Evolutionary conservation across 35 echinoderm and acorn worm species (phyloP).

Genomic region (Heliocidaris erythrogramma): DNA sequence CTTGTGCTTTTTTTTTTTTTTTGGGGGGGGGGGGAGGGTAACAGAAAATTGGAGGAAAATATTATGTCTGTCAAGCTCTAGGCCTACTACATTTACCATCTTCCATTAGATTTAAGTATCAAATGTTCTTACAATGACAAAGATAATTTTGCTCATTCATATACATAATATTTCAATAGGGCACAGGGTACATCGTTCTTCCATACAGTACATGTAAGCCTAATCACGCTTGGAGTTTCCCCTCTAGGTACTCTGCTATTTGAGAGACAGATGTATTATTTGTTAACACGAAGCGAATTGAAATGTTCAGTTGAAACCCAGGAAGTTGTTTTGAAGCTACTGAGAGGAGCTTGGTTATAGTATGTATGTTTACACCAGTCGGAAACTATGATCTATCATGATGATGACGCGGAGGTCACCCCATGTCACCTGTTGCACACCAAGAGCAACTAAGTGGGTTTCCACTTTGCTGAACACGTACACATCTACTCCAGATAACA

Average conservation of each 20-base stretch:
- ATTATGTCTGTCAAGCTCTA: no score
- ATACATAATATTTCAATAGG: background rate
- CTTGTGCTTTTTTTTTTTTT: no score
- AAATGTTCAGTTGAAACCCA: background rate
- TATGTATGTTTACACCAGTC: background rate
- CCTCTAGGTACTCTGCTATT: background rate
- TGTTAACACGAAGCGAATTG: background rate
- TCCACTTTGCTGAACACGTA: background rate
- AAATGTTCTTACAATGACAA: background rate
- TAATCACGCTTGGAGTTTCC: background rate
- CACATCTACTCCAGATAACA: background rate
- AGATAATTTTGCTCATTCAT: background rate
- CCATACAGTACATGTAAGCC: background rate
- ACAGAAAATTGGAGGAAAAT: no score
- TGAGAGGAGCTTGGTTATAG: background rate
- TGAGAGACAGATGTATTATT: background rate
- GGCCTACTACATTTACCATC: no score
- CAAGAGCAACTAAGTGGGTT: slow-evolving; percentile 9
- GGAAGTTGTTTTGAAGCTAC: background rate
- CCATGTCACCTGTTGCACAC: background rate
- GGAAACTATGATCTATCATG: background rate
- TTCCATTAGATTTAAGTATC: background rate
- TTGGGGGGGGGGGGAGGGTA: no score
- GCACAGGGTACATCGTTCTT: background rate
- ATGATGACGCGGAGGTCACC: background rate